Base-by-base conservation (phyloP, 2,888 invertebrate genomes). In the Yponomeuta plumbellus region DNA sequence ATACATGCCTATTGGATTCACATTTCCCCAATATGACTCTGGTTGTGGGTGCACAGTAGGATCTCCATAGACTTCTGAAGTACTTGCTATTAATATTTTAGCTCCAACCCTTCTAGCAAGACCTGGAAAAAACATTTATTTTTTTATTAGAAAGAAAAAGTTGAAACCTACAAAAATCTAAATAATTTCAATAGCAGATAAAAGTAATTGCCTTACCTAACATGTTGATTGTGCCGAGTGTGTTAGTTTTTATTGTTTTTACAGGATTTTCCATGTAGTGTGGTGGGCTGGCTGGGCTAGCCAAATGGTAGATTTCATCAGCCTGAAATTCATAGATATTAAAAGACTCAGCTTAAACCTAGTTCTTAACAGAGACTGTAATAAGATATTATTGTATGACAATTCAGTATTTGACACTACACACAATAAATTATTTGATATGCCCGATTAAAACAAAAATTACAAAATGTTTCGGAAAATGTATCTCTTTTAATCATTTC, bases 231-330 rank as follows among this genome's bases (percentile, higher is more conserved):
- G 98, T 98, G 66, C 97, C 99, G 80, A 99, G 92, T 1, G 99
- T 98, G 85, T 99, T 99, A 0, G 99, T 99, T 87, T 99, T 99
- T 72, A 99, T 97, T 20, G 99, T 99, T 89, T 99, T 99, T 3
- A 99, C 99, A 40, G 99, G 99, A 92, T 99, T 99, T 80, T 97
- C 96, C 99, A 99, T 99, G 81, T 99, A 99, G 91, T 99, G 99
- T 0, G 98, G 99, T 23, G 99, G 99, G 73, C 98, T 98, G 1
- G 99, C 99, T 11, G 99, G 99, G 80, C 99, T 99, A 21, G 99
- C 99, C 78, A 99, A 92, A 84, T 99, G 99, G 85, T 99, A 99
- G 78, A 99, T 99, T 92, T 99, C 96, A 85, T 97, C 96, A 66
- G 99, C 98, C 92, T 92, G 77, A 68, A 84, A 84, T 68, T 68